phyloP scores from a whole-genome alignment of 2,888 invertebrate species.

The Drosophila seclusa region DNA sequence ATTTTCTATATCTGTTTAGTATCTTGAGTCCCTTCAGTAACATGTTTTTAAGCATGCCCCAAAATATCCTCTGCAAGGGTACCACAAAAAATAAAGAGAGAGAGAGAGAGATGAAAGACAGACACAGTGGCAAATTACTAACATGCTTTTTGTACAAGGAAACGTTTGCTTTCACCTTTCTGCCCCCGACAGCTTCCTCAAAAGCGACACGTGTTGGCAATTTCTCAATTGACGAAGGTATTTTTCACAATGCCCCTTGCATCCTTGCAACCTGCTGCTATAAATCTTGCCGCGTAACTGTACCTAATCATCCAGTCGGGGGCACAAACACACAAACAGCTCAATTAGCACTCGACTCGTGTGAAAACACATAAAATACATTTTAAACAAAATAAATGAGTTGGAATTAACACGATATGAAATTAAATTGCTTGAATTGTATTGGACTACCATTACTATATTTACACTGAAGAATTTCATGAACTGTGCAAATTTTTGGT shows the following conservation, averaged over 20 bases:
- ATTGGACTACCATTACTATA: not conserved
- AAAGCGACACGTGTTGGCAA: constrained; percentile 28
- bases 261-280: constrained; percentile 5
- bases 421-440: not conserved
- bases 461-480: not conserved
- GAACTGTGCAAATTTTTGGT: not conserved
- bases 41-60: not conserved
- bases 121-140: constrained; percentile 22
- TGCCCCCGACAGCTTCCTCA: not conserved
- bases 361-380: constrained; percentile 7
- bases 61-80: not conserved
- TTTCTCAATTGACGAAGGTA: constrained; percentile 51
- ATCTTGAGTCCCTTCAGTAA: not conserved
- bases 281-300: constrained; percentile 49
- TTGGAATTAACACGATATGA: constrained; percentile 2
- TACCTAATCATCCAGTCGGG: constrained; percentile 36
- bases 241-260: constrained; percentile 21
- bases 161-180: constrained; percentile 6
- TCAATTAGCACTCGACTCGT: constrained; percentile 32
- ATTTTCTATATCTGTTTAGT: not conserved
- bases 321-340: constrained; percentile 9
- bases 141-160: constrained; percentile 14
- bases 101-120: constrained; percentile 1
- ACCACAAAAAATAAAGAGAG: not conserved
- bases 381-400: constrained; percentile 17